Conservation (phyloP, 2,113 vertebrate genomes). For the Oncorhynchus mykiss region DNA sequence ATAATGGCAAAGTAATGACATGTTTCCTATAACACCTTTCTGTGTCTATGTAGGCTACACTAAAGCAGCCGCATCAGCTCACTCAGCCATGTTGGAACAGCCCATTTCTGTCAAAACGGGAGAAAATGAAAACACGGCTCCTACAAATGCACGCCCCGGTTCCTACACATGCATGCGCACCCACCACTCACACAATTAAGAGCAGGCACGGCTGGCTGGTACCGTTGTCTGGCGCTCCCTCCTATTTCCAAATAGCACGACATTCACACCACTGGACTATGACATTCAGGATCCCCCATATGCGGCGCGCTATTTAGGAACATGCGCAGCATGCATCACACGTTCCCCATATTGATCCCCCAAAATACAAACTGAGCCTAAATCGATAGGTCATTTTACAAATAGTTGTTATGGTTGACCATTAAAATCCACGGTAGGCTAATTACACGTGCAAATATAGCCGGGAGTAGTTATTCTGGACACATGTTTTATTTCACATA, state of each 20-base stretch:
- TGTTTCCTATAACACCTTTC: not conserved
- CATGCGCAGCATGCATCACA: constrained; percentile 9
- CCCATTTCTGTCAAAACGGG: constrained; percentile 33
- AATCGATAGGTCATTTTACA: constrained; percentile 14
- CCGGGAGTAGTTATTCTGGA: not conserved
- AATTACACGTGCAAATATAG: not conserved
- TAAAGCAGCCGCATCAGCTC: constrained; percentile 7
- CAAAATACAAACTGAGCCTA: constrained; percentile 6
- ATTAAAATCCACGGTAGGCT: not conserved
- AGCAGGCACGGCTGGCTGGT: not conserved
- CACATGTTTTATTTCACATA: not conserved
- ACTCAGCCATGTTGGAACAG: constrained; percentile 40
- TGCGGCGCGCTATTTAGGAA: constrained; percentile 8
- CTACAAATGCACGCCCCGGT: constrained; percentile 4
- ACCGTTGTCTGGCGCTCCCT: constrained; percentile 21
- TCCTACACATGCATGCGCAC: constrained; percentile 10
- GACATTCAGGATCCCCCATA: constrained; percentile 13
- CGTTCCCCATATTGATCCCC: not conserved
- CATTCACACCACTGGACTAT: not conserved
- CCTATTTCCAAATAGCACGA: not conserved
- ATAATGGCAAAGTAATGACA: not conserved
- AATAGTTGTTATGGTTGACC: not conserved
- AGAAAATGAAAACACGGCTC: constrained; percentile 28
- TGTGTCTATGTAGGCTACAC: not conserved
- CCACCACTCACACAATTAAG: constrained; percentile 10